Conservation (phyloP, 2,888 invertebrate genomes). For the Pherbina coryleti region DNA sequence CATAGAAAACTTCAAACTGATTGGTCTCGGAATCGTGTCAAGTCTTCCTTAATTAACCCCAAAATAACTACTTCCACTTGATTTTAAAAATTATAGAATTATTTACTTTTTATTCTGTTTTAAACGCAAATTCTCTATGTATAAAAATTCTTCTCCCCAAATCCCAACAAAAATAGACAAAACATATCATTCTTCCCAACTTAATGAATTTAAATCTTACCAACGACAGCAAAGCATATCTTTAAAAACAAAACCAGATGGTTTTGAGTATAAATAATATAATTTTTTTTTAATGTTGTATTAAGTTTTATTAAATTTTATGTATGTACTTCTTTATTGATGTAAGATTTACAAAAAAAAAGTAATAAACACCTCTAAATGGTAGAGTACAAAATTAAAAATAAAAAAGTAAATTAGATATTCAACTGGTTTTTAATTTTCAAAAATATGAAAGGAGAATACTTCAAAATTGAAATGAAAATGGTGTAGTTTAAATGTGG, state of each 20-base stretch:
- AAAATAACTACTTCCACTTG: no score
- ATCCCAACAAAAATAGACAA: background rate
- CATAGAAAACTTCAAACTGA: no score
- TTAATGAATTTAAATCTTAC: constrained; percentile 45
- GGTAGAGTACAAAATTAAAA: background rate
- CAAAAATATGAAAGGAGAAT: background rate
- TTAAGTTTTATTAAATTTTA: background rate
- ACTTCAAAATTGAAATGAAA: background rate
- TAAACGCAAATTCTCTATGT: no score
- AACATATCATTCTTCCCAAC: constrained; percentile 43
- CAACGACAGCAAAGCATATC: constrained; percentile 54
- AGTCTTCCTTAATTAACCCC: no score
- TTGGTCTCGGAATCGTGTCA: no score
- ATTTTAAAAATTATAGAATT: no score
- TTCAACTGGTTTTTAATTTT: background rate
- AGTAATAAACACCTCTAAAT: background rate
- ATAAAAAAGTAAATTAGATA: background rate
- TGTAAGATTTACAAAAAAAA: background rate
- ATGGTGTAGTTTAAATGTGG: background rate
- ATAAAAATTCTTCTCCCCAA: no score
- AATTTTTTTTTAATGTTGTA: constrained; percentile 7
- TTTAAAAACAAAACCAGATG: constrained; percentile 29
- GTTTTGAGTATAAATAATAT: background rate
- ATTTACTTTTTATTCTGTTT: no score
- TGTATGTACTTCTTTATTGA: background rate